These are phyloP conservation scores for Vandiemenella viatica DNA, from an alignment of 2,888 invertebrate genomes.

Conservation along the genomic window DNA sequence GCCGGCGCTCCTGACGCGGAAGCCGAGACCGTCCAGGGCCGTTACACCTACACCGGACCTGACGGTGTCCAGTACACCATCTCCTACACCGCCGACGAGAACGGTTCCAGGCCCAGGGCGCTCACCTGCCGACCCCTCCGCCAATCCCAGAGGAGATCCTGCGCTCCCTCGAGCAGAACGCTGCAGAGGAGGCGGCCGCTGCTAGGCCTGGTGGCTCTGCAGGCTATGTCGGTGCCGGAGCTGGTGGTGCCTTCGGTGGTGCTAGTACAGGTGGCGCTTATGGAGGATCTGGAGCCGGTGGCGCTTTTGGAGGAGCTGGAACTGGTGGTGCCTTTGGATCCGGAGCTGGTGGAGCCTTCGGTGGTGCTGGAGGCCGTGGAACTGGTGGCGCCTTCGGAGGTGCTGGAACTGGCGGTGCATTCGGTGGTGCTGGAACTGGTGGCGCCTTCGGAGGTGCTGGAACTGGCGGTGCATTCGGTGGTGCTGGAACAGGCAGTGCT, in stretches of 20 bases:
- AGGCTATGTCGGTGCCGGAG: slow-evolving; percentile 1
- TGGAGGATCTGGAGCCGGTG: slow-evolving; percentile 2
- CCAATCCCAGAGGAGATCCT: slow-evolving; percentile 43
- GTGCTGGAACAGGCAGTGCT: too few species aligned
- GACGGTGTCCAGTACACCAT: slow-evolving; percentile 39
- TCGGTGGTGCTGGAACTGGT: too few species aligned
- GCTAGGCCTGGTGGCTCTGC: not conserved
- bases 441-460: too few species aligned
- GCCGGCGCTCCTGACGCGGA: slow-evolving; percentile 35
- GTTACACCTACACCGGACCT: slow-evolving; percentile 40
- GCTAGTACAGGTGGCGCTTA: slow-evolving; percentile 1
- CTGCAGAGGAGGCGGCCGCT: slow-evolving; percentile 11
- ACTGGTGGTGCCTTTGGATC: not conserved
- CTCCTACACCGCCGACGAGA: slow-evolving; percentile 39
- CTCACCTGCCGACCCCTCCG: slow-evolving; percentile 41
- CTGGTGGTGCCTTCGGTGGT: slow-evolving; percentile 2
- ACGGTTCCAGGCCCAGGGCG: slow-evolving; percentile 41
- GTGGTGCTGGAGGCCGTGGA: not conserved
- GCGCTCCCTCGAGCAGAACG: slow-evolving; percentile 31
- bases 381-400: too few species aligned
- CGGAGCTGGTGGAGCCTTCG: not conserved
- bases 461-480: too few species aligned
- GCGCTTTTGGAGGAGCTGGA: not conserved
- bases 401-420: too few species aligned
- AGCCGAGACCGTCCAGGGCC: slow-evolving; percentile 29